Conservation (phyloP, 2,888 invertebrate species). For the Nephrocerus scutellatus region DNA sequence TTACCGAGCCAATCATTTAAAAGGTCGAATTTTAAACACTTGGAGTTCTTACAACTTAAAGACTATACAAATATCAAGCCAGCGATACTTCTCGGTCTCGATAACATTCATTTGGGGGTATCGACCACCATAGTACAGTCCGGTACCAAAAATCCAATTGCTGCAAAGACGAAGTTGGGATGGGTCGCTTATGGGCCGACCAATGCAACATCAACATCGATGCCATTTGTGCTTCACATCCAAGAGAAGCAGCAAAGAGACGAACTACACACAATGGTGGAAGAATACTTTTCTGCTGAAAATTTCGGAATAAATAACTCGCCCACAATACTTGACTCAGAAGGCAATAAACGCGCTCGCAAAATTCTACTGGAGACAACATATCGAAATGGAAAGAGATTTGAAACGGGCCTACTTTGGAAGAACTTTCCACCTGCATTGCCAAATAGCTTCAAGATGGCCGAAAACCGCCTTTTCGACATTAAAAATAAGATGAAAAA, state of each 20-base stretch:
- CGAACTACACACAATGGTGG: neutral
- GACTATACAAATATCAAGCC: neutral
- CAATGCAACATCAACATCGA: neutral
- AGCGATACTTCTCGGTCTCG: slow-evolving; percentile 2
- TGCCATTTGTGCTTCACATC: slow-evolving; percentile 5
- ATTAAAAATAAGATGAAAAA: slow-evolving; percentile 16
- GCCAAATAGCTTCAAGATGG: slow-evolving; percentile 13
- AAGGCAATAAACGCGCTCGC: slow-evolving; percentile 6
- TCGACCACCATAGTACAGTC: slow-evolving; percentile 1
- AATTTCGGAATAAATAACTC: neutral
- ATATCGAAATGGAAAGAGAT: slow-evolving; percentile 3
- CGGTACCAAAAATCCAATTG: neutral
- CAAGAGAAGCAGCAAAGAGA: neutral
- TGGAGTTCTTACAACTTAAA: neutral
- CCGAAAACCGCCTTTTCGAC: slow-evolving; percentile 13
- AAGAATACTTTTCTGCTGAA: slow-evolving; percentile 7
- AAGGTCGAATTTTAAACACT: neutral
- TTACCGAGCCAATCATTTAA: neutral
- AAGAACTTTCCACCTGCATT: neutral
- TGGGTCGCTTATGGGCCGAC: slow-evolving; percentile 1
- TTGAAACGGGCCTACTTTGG: slow-evolving; percentile 11
- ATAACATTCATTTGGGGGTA: slow-evolving; percentile 1
- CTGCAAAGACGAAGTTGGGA: slow-evolving; percentile 4
- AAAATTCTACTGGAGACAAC: neutral
- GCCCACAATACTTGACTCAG: slow-evolving; percentile 2